These are phyloP conservation scores for Drosophila orena DNA, from an alignment of 1,140 invertebrate species.

Conservation along the genomic window DNA sequence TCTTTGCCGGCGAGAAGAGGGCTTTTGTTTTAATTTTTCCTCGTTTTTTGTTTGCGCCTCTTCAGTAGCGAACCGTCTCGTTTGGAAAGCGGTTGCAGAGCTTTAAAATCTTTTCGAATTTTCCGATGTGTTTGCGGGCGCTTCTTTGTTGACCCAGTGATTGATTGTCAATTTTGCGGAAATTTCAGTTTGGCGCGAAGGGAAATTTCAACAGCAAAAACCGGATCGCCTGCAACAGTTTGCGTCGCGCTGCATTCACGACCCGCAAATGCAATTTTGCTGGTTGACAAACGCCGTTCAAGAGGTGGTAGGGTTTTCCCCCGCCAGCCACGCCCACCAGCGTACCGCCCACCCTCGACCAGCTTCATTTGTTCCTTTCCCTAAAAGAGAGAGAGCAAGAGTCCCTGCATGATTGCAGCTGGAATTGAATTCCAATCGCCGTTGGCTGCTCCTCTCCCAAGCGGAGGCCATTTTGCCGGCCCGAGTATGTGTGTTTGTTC, in stretches of 20 bases:
- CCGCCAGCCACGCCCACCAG: neutral
- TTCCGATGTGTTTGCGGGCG: neutral
- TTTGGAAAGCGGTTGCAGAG: conserved; percentile 34
- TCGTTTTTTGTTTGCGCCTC: conserved; percentile 15
- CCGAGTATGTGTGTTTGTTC: conserved; percentile 30
- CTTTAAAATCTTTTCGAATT: conserved; percentile 17
- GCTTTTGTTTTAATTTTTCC: conserved; percentile 20
- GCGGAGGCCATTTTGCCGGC: conserved; percentile 48
- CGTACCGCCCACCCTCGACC: neutral
- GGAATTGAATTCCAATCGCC: conserved; percentile 68
- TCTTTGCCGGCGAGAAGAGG: conserved; percentile 32
- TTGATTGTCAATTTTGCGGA: conserved; percentile 56
- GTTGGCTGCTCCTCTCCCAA: conserved; percentile 29
- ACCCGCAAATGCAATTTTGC: conserved; percentile 73
- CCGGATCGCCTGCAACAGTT: conserved; percentile 8
- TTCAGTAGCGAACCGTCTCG: conserved; percentile 40
- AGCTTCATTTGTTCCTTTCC: conserved; percentile 27
- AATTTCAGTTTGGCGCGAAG: conserved; percentile 46
- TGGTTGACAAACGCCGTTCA: conserved; percentile 73
- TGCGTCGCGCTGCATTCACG: conserved; percentile 4
- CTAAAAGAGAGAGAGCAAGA: neutral
- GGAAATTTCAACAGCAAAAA: conserved; percentile 16
- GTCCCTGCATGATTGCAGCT: conserved; percentile 60
- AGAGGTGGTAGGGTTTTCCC: conserved; percentile 49
- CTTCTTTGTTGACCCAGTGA: conserved; percentile 22